Conservation (phyloP, 2,113 vertebrate genomes). For the Syrrhaptes paradoxus region DNA sequence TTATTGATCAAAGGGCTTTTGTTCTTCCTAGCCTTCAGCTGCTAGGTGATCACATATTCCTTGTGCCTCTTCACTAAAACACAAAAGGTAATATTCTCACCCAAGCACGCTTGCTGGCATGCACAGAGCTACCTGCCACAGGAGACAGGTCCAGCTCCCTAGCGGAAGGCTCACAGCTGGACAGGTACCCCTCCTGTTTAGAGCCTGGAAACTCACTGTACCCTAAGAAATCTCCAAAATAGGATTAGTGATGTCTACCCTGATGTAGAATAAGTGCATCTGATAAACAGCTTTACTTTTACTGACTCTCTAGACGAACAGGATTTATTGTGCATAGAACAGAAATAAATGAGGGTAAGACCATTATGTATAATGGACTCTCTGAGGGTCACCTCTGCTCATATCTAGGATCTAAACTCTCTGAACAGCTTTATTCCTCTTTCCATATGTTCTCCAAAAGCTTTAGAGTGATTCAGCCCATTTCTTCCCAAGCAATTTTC, state of each 20-base stretch:
- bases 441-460: slow-evolving; percentile 4
- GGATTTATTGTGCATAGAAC: slow-evolving; percentile 14
- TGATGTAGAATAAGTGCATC: slow-evolving; percentile 8
- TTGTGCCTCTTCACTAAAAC: background rate
- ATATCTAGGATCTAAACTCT: background rate
- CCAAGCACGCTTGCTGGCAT: background rate
- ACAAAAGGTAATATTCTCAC: background rate
- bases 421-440: slow-evolving; percentile 2
- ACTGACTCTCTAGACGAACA: background rate
- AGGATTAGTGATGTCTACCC: background rate
- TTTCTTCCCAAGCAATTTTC: slow-evolving; percentile 41
- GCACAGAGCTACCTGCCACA: background rate
- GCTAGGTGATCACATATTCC: background rate
- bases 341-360: slow-evolving; percentile 29
- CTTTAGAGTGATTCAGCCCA: background rate
- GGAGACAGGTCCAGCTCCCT: background rate
- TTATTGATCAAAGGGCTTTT: background rate
- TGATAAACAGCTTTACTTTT: slow-evolving; percentile 42
- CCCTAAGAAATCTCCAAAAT: background rate
- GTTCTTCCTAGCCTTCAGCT: background rate
- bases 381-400: background rate
- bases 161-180: background rate
- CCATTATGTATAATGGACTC: background rate
- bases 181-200: background rate
- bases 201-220: background rate